phyloP scores from a whole-genome alignment of 2,113 vertebrate species.

The Ploceus nigricollis region DNA sequence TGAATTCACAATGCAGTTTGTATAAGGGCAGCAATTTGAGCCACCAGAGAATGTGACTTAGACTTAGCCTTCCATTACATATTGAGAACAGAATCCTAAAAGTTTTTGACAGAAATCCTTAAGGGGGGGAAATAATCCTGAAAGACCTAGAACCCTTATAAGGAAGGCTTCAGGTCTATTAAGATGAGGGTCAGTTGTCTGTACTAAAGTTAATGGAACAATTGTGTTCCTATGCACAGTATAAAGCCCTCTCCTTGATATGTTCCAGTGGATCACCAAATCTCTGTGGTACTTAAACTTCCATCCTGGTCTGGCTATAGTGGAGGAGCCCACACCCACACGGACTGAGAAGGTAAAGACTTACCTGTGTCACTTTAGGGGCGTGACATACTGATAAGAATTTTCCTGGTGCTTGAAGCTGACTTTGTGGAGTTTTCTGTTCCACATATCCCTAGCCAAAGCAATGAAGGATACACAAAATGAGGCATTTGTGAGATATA shows the following conservation, averaged over 20 bases:
- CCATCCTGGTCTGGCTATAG: background rate
- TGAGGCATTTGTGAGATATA: background rate
- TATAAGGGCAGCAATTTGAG: background rate
- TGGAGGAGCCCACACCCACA: background rate
- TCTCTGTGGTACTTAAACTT: background rate
- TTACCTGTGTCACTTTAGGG: background rate
- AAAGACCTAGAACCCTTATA: background rate
- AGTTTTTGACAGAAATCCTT: background rate
- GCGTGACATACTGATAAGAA: background rate
- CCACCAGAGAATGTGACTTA: background rate
- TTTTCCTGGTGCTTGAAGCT: background rate
- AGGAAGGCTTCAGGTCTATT: background rate
- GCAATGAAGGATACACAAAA: background rate
- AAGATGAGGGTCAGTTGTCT: background rate
- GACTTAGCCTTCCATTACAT: background rate
- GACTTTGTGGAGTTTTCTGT: background rate
- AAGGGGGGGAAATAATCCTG: background rate
- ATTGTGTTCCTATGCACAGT: background rate
- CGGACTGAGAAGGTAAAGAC: background rate
- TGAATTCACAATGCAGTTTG: background rate
- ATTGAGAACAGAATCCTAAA: background rate
- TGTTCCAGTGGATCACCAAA: background rate
- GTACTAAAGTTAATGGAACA: background rate
- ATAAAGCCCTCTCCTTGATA: background rate
- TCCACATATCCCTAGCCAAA: background rate